Evolutionary conservation across 2,797 vertebrate species (phyloP).

Genomic region (Leptoclinus maculatus): DNA sequence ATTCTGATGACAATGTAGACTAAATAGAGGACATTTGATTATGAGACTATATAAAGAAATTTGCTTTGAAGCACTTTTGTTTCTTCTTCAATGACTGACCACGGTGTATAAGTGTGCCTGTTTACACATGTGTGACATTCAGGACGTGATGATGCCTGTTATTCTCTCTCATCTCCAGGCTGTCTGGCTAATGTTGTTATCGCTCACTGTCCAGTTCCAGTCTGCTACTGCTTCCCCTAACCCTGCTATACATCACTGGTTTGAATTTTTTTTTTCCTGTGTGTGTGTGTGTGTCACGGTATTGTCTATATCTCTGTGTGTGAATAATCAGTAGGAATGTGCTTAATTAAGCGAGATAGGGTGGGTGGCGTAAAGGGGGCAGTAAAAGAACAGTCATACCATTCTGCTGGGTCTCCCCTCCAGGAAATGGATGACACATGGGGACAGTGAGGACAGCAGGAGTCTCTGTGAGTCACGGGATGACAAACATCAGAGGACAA

Average conservation of each 20-base stretch:
- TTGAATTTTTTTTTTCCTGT: constrained; percentile 14
- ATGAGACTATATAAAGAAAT: background rate
- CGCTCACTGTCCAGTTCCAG: constrained; percentile 60
- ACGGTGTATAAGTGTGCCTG: constrained; percentile 5
- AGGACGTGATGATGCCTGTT: constrained; percentile 55
- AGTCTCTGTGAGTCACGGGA: constrained; percentile 63
- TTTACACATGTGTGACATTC: constrained; percentile 44
- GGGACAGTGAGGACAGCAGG: constrained; percentile 55
- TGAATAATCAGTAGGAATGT: constrained; percentile 72
- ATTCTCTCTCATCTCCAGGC: constrained; percentile 43
- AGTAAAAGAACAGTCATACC: constrained; percentile 69
- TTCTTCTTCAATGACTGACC: constrained; percentile 5
- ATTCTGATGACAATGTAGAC: background rate
- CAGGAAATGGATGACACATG: constrained; percentile 61
- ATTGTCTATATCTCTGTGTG: constrained; percentile 47
- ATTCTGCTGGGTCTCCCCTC: constrained; percentile 66
- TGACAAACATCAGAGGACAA: no score
- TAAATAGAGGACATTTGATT: constrained; percentile 1
- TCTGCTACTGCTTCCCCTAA: constrained; percentile 29
- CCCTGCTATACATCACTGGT: constrained; percentile 52
- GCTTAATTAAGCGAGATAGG: constrained; percentile 63
- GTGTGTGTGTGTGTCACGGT: constrained; percentile 37
- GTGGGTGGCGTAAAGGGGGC: constrained; percentile 39
- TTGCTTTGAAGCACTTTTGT: background rate
- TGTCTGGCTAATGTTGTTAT: constrained; percentile 69